A percentile compares a stretch with the other conserved stretches of the same genome.
phyloP scores from a whole-genome alignment of 2,113 vertebrate genomes.

The Pithys albifrons region DNA sequence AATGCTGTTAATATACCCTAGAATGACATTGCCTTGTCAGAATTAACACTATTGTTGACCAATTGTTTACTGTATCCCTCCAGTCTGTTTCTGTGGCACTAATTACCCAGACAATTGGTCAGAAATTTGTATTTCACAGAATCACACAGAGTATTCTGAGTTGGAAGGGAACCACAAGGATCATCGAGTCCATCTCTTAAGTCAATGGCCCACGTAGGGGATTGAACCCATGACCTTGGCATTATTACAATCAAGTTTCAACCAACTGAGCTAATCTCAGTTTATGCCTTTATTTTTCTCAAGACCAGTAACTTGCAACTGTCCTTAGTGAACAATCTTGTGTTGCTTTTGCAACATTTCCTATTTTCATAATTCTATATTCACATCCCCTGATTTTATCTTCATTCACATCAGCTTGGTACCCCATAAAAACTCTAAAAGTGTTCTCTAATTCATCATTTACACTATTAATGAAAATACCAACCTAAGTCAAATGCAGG shows the following conservation, averaged over 20 bases:
- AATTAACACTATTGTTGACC: not conserved
- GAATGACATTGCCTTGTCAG: not conserved
- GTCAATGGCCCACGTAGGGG: too few species aligned
- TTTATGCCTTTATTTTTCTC: not conserved
- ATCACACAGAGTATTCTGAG: too few species aligned
- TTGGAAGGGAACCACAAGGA: too few species aligned
- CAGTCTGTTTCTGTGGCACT: not conserved
- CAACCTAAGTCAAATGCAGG: constrained; percentile 8
- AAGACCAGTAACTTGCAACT: not conserved
- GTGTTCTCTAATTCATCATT: not conserved
- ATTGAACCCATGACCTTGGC: too few species aligned
- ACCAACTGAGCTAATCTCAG: too few species aligned
- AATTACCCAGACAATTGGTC: not conserved
- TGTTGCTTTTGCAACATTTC: not conserved
- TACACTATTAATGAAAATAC: not conserved
- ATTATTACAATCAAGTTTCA: too few species aligned
- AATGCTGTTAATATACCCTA: not conserved
- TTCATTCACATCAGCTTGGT: not conserved
- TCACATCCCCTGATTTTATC: not conserved
- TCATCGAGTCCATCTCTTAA: too few species aligned
- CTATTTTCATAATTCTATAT: not conserved
- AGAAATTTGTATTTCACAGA: not conserved
- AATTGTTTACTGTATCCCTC: not conserved
- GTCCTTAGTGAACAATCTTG: not conserved
- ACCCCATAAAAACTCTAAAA: not conserved